Percentiles rank a stretch among this genome's conserved stretches.
Evolutionary conservation across 2,888 invertebrate species (phyloP).

Genomic region (Meteorus colon): DNA sequence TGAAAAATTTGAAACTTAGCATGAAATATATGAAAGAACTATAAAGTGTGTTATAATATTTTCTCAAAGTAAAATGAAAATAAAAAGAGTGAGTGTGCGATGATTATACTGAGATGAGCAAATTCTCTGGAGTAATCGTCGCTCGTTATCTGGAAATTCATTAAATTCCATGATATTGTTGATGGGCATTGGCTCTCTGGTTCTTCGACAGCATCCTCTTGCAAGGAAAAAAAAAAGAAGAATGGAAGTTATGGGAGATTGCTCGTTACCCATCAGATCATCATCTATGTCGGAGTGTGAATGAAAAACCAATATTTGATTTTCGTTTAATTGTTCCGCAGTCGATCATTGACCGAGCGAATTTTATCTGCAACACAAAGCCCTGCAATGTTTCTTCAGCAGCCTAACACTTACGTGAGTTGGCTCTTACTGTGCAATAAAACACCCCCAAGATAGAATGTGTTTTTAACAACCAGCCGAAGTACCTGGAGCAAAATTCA

Average conservation of each 20-base stretch:
- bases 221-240: slow-evolving; percentile 26
- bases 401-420: slow-evolving; percentile 3
- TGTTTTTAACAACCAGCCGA: slow-evolving; percentile 14
- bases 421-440: slow-evolving; percentile 12
- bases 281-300: slow-evolving; percentile 12
- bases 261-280: slow-evolving; percentile 17
- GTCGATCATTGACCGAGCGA: slow-evolving; percentile 39
- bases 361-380: slow-evolving; percentile 49
- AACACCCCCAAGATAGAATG: slow-evolving; percentile 12
- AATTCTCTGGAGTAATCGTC: slow-evolving; percentile 47
- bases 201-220: slow-evolving; percentile 42
- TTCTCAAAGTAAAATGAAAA: neutral
- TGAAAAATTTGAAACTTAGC: neutral
- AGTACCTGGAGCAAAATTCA: slow-evolving; percentile 19
- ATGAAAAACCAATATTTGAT: slow-evolving; percentile 45
- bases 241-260: slow-evolving; percentile 15
- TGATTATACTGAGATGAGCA: slow-evolving; percentile 39
- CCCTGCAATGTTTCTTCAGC: slow-evolving; percentile 24
- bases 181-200: slow-evolving; percentile 38
- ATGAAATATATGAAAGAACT: neutral
- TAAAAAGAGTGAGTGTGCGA: slow-evolving; percentile 24
- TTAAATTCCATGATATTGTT: slow-evolving; percentile 50
- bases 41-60: neutral
- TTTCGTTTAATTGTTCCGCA: slow-evolving; percentile 49
- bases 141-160: slow-evolving; percentile 45